These are phyloP conservation scores for Suricata suricatta DNA, from an alignment of 2,113 vertebrate genomes.

Conservation along the genomic window DNA sequence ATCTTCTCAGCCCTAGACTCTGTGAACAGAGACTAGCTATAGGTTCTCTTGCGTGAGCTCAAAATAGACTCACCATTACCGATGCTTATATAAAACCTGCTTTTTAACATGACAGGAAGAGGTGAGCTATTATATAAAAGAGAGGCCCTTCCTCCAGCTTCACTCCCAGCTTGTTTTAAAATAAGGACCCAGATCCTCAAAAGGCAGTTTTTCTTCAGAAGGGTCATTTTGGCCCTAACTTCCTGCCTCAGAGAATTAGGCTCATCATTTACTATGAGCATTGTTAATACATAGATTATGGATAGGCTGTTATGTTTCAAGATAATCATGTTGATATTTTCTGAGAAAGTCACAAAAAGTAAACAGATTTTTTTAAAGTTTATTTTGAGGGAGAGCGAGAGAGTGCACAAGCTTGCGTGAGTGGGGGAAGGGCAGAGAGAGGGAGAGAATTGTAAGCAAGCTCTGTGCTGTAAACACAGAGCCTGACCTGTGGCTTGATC, in stretches of 20 bases:
- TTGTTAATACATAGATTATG: conserved; percentile 15
- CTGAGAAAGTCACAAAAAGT: conserved; percentile 42
- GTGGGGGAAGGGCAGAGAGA: too few species aligned
- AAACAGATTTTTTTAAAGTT: not conserved
- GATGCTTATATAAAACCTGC: conserved; percentile 36
- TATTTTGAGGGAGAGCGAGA: too few species aligned
- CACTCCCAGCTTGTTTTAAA: conserved; percentile 29
- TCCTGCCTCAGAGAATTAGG: conserved; percentile 15
- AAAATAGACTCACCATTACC: conserved; percentile 31
- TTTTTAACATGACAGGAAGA: conserved; percentile 55
- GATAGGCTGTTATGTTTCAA: conserved; percentile 37
- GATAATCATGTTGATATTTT: conserved; percentile 43
- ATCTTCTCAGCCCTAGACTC: not conserved
- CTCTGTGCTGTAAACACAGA: too few species aligned
- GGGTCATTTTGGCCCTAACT: not conserved
- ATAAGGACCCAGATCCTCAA: not conserved
- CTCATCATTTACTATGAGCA: not conserved
- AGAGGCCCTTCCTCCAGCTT: not conserved
- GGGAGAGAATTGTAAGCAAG: too few species aligned
- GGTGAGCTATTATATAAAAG: conserved; percentile 21
- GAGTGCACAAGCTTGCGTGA: too few species aligned
- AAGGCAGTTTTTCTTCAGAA: not conserved
- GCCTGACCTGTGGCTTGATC: too few species aligned
- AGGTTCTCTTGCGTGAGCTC: conserved; percentile 10
- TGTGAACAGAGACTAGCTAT: not conserved